phyloP scores from a whole-genome alignment of 2,888 invertebrate genomes.

The Physocephala rufipes region DNA sequence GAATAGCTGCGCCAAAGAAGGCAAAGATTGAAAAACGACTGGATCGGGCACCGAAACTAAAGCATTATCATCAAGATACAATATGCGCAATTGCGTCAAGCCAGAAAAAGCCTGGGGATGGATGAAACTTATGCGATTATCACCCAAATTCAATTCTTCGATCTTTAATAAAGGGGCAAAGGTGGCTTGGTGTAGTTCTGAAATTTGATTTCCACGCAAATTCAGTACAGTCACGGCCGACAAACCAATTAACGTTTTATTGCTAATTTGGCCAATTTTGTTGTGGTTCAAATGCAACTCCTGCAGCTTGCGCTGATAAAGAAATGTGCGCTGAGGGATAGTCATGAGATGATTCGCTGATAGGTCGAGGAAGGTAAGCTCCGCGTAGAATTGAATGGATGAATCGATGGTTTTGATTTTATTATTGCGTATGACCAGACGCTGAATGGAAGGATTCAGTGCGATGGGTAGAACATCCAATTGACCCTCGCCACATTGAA shows the following conservation, averaged over 20 bases:
- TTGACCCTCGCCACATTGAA: constrained; percentile 85
- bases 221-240: constrained; percentile 82
- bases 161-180: constrained; percentile 79
- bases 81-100: constrained; percentile 76
- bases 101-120: constrained; percentile 83
- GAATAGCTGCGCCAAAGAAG: constrained; percentile 83
- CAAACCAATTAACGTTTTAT: constrained; percentile 82
- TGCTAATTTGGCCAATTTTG: constrained; percentile 82
- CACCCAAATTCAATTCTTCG: constrained; percentile 86
- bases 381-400: constrained; percentile 88
- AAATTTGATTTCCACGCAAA: constrained; percentile 82
- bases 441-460: constrained; percentile 88
- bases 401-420: constrained; percentile 89
- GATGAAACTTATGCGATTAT: constrained; percentile 83
- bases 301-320: constrained; percentile 82
- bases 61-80: constrained; percentile 87
- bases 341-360: constrained; percentile 86
- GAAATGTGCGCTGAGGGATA: constrained; percentile 82
- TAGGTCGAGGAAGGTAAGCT: constrained; percentile 83
- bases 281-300: constrained; percentile 86
- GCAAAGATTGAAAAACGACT: constrained; percentile 75
- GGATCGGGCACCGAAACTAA: constrained; percentile 80
- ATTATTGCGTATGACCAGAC: constrained; percentile 84
- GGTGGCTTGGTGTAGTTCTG: constrained; percentile 78
- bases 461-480: constrained; percentile 91